These are phyloP conservation scores for Syngnathus typhle DNA, from an alignment of 2,113 vertebrate species.

Conservation along the genomic window DNA sequence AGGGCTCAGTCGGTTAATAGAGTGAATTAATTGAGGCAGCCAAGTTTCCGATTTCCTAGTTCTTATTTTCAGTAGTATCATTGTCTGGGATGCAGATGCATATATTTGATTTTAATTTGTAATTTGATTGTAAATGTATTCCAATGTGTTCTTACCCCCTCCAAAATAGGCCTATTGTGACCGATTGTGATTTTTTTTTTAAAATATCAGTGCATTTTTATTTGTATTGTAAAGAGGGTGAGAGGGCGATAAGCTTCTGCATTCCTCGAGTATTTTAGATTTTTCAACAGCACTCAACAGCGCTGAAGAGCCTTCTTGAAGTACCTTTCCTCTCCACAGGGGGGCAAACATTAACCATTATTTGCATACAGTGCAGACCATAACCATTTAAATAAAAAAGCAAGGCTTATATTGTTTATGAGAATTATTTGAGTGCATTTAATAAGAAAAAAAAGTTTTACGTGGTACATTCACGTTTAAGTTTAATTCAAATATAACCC, in stretches of 20 bases:
- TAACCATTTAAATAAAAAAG: too few relatives aligned
- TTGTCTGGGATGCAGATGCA: too few relatives aligned
- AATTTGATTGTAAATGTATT: background rate
- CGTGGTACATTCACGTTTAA: background rate
- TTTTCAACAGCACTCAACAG: slow-evolving; percentile 3
- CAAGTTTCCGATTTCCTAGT: slow-evolving; percentile 19
- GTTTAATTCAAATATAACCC: background rate
- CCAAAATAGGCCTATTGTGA: background rate
- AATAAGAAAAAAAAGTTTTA: too few relatives aligned
- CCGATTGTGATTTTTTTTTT: background rate
- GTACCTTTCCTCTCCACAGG: slow-evolving; percentile 50
- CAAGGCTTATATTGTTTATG: too few relatives aligned
- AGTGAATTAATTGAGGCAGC: slow-evolving; percentile 28
- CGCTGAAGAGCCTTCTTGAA: background rate
- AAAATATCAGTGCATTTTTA: background rate
- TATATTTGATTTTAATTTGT: background rate
- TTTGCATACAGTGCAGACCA: slow-evolving; percentile 7
- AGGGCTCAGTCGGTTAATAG: slow-evolving; percentile 6
- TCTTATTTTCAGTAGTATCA: background rate
- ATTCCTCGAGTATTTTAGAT: slow-evolving; percentile 3
- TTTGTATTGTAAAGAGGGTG: background rate
- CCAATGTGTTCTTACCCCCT: too few relatives aligned
- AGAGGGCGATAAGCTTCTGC: background rate
- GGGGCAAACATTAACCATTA: slow-evolving; percentile 61
- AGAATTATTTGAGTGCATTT: too few relatives aligned